Evolutionary conservation across 2,113 vertebrate species (phyloP).

Genomic region (Rhineura floridana): DNA sequence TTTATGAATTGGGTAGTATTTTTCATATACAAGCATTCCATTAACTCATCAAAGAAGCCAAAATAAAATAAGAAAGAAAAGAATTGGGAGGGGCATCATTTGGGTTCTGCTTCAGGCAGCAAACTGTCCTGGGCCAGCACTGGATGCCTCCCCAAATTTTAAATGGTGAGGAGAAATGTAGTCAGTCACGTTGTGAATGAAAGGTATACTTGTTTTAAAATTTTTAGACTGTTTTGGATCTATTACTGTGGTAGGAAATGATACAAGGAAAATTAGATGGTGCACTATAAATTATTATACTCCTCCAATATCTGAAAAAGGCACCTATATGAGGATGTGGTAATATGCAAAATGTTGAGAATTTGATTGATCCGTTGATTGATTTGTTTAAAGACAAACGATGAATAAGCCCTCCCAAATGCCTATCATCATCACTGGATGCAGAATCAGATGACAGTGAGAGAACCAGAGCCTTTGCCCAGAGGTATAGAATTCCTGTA

Average conservation of each 20-base stretch:
- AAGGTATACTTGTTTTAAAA: background rate
- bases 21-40: background rate
- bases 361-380: background rate
- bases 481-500: background rate
- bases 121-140: background rate
- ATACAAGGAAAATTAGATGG: background rate
- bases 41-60: background rate
- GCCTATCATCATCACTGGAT: background rate
- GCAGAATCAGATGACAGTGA: background rate
- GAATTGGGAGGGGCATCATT: background rate
- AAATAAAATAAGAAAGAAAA: background rate
- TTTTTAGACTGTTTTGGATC: background rate
- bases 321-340: background rate
- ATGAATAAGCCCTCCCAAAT: background rate
- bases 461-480: constrained; percentile 22
- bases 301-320: background rate
- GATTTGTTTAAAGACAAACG: background rate
- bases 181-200: background rate
- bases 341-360: background rate
- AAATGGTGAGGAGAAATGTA: background rate
- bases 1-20: background rate
- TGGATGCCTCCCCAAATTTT: background rate
- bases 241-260: background rate
- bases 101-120: background rate
- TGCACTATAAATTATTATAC: background rate